Base-by-base conservation (phyloP, 1,140 invertebrate species). In the Condylostylus longicornis region DNA sequence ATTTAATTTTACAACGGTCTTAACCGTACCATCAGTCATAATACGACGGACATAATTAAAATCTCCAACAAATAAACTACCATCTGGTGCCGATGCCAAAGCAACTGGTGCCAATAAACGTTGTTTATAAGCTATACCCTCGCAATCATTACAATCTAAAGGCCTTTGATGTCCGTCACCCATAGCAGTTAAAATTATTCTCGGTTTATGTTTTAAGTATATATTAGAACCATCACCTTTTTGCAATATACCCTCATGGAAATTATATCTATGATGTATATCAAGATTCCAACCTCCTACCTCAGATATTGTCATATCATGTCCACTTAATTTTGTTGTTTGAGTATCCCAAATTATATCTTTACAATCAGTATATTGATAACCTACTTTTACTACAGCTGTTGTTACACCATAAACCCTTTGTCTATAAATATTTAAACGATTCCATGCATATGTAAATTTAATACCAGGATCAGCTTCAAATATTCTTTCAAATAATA, bases 161-260 rank as follows among this genome's bases (percentile, higher is more conserved):
- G 84, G 79, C 30, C 91, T 68, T 49, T 90, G 85, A 44, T 84
- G 78, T 1, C 90, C 89, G 61, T 88, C 88, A 7, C 90, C 91
- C 74, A 96, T 82, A 2, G 85, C 77, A n/a, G 87, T 91, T 12
- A 85, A 64, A 31, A 95, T 82, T 2, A 91, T 81, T 36, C 86
- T 70, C 0, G 90, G 89, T 53, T 89, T 86, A 53, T 96, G 87
- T 51, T 90, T 90, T 47, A 97, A 57, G 55, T 95, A 96, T 40
- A 95, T 89, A 52, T 93, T 96, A 0, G 87, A 84, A 15, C 94
- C 94, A 60, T 97, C 93, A 18, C 94, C 94, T 58, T 95, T 95
- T 62, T 97, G 91, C 2, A 97, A 68, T 43, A 97, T 95, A 18
- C 85, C 91, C 69, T 95, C 90, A 56, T 94, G 88, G 72, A 94